Percentiles rank a stretch among this genome's conserved stretches.
phyloP scores from a whole-genome alignment of 1,140 invertebrate genomes.

The Micrasema minimum region DNA sequence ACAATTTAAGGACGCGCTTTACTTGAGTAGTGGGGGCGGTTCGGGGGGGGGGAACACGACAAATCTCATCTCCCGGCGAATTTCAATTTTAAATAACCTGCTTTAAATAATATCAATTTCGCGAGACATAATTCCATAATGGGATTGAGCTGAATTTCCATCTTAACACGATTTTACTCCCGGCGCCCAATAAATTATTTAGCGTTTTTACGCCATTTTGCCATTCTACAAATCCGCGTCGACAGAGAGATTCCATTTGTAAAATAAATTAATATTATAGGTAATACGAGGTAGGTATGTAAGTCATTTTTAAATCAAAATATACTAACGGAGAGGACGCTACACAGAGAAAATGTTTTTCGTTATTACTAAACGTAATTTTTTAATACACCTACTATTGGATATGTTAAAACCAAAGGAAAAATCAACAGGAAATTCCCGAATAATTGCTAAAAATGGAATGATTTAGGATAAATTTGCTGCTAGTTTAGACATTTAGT shows the following conservation, averaged over 20 bases:
- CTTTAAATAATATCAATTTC: conserved; percentile 18
- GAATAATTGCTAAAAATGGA: too few relatives aligned
- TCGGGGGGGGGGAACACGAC: background rate
- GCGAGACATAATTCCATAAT: background rate
- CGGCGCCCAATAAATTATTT: background rate
- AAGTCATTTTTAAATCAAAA: too few relatives aligned
- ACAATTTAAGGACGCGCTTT: background rate
- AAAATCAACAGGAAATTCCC: too few relatives aligned
- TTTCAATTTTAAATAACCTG: conserved; percentile 26
- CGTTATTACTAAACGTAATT: too few relatives aligned
- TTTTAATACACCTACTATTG: too few relatives aligned
- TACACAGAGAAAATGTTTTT: too few relatives aligned
- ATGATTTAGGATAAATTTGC: too few relatives aligned
- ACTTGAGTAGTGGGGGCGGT: background rate
- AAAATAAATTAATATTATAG: too few relatives aligned
- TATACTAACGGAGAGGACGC: too few relatives aligned
- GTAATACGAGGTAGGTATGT: too few relatives aligned
- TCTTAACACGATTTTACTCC: background rate
- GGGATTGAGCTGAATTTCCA: background rate
- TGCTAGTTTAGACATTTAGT: too few relatives aligned
- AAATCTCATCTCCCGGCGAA: conserved; percentile 13
- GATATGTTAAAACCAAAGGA: too few relatives aligned
- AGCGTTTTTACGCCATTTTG: background rate
- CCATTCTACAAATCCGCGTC: background rate
- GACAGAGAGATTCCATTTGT: background rate